Base-by-base conservation (phyloP, 2,797 vertebrate species). In the Liparis tanakae region DNA sequence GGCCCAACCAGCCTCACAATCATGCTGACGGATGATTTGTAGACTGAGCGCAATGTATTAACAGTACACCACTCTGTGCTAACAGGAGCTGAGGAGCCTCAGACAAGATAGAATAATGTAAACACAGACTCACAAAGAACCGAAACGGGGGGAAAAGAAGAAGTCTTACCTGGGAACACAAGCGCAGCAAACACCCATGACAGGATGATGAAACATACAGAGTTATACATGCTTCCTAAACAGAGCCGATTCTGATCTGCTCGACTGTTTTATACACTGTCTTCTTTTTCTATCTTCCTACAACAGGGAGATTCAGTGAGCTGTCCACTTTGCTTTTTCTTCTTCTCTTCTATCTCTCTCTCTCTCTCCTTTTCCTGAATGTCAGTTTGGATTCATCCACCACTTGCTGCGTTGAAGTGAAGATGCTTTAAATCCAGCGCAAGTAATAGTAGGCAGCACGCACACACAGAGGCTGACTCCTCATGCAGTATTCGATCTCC, bases 131-230 rank as follows among this genome's bases (percentile, higher is more conserved):
- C 39, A 56, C 0, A 65, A 18, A 60, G 51, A 75, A 36, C 39
- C 56, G 33, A 79, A 25, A 74, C 7, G 25, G 13, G 33, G n/a
- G 44, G 36, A 79, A 78, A 30, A 83, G 63, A 74, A 72, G 34
- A 80, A 83, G 75, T 77, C 88, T 93, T 94, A 95, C 94, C 94
- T 95, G 94, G 93, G 79, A 94, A 95, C 48, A 94, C 85, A 77
- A 95, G 92, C 78, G 87, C 80, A 44, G 93, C 91, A 79, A 95
- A 92, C 85, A 95, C 80, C 94, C 93, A 94, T 30, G 92, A 89
- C 76, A 94, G 85, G 85, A 94, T 80, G 87, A 95, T 76, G 81
- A 94, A 91, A 83, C 91, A 95, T 63, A 89, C 80, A 41, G 94
- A 91, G 76, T 92, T 94, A 84, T 91, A 90, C 94, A 95, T 95